Conservation (phyloP, 1,140 invertebrate species). For the Cherax quadricarinatus region DNA sequence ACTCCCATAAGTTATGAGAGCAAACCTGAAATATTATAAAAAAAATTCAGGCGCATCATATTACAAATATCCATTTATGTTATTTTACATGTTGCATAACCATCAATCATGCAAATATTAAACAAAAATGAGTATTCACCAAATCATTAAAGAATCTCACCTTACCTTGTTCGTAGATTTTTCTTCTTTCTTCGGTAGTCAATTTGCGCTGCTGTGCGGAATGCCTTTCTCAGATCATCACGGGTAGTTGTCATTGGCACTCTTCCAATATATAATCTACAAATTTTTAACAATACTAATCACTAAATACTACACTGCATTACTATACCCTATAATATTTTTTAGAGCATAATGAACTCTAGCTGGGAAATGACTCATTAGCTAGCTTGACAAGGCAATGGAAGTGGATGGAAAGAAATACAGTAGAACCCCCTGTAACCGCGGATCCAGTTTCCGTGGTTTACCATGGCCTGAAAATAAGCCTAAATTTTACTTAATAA, state of each 20-base stretch:
- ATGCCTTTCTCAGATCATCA: neutral
- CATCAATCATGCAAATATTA: neutral
- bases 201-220: neutral
- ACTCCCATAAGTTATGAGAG: neutral
- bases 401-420: too few relatives aligned
- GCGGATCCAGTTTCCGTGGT: too few relatives aligned
- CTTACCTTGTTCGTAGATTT: neutral
- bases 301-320: neutral
- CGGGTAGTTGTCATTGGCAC: neutral
- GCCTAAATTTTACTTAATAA: too few relatives aligned
- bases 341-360: too few relatives aligned
- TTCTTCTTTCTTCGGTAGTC: neutral
- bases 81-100: too few relatives aligned
- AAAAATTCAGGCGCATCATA: neutral
- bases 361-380: too few relatives aligned
- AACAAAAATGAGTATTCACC: neutral
- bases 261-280: slow-evolving; percentile 5
- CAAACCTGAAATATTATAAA: neutral
- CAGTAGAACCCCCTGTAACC: too few relatives aligned
- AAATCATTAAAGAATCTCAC: neutral
- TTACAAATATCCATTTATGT: neutral
- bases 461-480: too few relatives aligned
- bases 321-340: neutral
- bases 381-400: too few relatives aligned
- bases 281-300: neutral